Evolutionary conservation across 1,140 invertebrate genomes (phyloP), one percentile per base, ranked within the genome.

Genomic region (Leptinotarsa undecemlineata): DNA sequence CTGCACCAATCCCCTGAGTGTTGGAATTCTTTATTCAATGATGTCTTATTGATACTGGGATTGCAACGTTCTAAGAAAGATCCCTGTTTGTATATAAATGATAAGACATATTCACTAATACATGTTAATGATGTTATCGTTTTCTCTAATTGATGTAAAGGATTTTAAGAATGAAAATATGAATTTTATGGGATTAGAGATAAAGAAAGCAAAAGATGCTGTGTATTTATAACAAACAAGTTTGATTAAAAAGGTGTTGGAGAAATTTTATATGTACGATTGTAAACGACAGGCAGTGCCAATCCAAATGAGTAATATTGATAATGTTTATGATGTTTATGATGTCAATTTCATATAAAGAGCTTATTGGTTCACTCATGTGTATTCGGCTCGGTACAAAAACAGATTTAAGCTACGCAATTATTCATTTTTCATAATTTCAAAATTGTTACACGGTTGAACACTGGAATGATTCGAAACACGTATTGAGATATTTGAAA

Each of bases 401-500:
- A 75, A 85, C 85, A 48, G 85, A 87, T 77, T 83, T 87, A 51
- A 76, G 82, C 26, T 87, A 78, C 75, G 78, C 82, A 26, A 83
- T 86, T 2, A 80, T 73, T 60, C 80, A 81, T 68, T 73, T 86
- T 8, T 81, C 81, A 26, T 79, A 83, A 66, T 86, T 84, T 76
- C 82, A 83, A n/a, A 81, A 76, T 42, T 78, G 76, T 67, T 83
- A 79, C 68, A 76, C 73, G 61, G 48, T 74, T 76, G 48, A 73
- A 33, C 85, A 86, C 74, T 84, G 82, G 81, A 75, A 73, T 75
- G 78, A 81, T 73, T 78, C 81, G 8, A 85, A 85, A 77, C 48
- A 80, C 48, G 76, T 86, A 20, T 78, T 86, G 42, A 78, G 81
- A 68, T 87, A 86, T 79, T 76, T 87, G 8, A 82, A 84, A 57